phyloP scores from a whole-genome alignment of 2,113 vertebrate genomes.

The Balaenoptera acutorostrata region DNA sequence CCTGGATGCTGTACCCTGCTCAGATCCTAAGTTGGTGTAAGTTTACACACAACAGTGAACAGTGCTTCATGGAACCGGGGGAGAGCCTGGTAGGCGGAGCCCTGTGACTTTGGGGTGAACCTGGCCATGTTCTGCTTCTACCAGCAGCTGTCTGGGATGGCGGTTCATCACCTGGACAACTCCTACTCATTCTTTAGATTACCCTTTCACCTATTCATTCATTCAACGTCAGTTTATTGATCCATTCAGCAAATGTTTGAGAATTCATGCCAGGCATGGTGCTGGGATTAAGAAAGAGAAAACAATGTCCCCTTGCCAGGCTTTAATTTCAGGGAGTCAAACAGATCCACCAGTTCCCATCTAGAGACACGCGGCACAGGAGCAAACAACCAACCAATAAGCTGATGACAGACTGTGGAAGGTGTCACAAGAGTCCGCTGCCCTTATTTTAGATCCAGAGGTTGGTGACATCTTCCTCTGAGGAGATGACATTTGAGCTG shows the following conservation, averaged over 20 bases:
- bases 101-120: neutral
- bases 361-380: neutral
- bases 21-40: neutral
- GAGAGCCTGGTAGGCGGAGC: fast-evolving
- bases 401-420: neutral
- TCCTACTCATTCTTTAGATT: neutral
- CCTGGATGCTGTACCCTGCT: neutral
- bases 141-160: too few species aligned
- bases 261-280: neutral
- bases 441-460: neutral
- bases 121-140: neutral
- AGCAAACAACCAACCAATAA: neutral
- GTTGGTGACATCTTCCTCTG: neutral
- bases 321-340: neutral
- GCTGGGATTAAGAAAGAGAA: neutral
- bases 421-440: neutral
- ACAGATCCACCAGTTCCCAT: neutral
- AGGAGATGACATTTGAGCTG: neutral
- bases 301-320: neutral
- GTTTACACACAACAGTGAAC: neutral
- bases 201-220: neutral
- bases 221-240: neutral
- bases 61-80: neutral
- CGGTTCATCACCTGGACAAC: too few species aligned
- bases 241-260: neutral